Evolutionary conservation across 2,888 invertebrate genomes (phyloP).

Genomic region (Blera fallax): DNA sequence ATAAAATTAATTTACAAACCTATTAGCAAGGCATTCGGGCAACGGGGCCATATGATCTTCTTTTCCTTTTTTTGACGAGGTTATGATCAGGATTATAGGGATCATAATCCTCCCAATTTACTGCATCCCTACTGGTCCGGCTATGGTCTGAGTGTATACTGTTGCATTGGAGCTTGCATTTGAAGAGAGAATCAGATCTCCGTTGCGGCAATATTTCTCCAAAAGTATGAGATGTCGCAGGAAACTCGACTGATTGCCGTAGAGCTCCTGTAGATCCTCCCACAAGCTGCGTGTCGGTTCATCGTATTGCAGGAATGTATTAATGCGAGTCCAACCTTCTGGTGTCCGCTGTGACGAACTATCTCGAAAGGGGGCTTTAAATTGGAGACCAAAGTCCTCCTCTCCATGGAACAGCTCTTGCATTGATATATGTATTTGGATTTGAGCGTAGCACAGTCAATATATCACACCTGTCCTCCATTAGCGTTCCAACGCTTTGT

Average conservation of each 20-base stretch:
- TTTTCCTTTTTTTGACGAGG: no score
- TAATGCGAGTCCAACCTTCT: slow-evolving; percentile 92
- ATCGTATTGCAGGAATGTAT: slow-evolving; percentile 90
- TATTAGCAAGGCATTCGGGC: no score
- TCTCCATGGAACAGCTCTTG: slow-evolving; percentile 91
- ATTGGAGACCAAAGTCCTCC: slow-evolving; percentile 89
- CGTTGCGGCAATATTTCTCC: slow-evolving; percentile 92
- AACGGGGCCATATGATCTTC: no score
- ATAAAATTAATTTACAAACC: no score
- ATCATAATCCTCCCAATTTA: no score
- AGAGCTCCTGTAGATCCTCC: slow-evolving; percentile 92
- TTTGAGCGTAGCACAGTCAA: slow-evolving; percentile 83
- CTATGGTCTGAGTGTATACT: slow-evolving; percentile 90
- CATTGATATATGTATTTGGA: slow-evolving; percentile 92
- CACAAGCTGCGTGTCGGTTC: slow-evolving; percentile 90
- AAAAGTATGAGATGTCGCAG: slow-evolving; percentile 90
- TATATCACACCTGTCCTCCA: slow-evolving; percentile 76
- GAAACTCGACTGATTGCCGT: slow-evolving; percentile 93
- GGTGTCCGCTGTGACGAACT: slow-evolving; percentile 84
- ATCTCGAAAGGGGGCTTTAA: slow-evolving; percentile 88
- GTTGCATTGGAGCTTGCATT: slow-evolving; percentile 89
- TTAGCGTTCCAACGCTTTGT: slow-evolving; percentile 74
- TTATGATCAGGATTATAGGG: no score
- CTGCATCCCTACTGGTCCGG: no score
- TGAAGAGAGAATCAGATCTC: slow-evolving; percentile 88